Conservation (phyloP, 2,888 invertebrate genomes). For the Selenia dentaria region DNA sequence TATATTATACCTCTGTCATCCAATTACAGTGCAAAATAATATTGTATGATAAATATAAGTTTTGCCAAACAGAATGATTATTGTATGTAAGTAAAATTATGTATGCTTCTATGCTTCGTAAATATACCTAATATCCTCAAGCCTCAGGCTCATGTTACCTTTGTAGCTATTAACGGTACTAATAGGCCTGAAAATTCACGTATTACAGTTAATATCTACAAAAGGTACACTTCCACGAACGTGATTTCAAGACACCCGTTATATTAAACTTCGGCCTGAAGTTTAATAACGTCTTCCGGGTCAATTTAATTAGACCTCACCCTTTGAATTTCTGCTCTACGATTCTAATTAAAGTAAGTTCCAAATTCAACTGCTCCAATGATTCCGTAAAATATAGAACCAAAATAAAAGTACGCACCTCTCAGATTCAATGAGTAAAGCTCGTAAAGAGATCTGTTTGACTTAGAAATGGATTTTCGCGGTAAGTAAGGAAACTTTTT, state of each 20-base stretch:
- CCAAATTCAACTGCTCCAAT: slow-evolving; percentile 49
- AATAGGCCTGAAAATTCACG: slow-evolving; percentile 2
- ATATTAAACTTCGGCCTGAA: slow-evolving; percentile 39
- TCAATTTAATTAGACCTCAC: slow-evolving; percentile 40
- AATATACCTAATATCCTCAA: too few relatives aligned
- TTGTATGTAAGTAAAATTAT: too few relatives aligned
- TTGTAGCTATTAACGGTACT: not conserved
- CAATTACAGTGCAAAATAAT: too few relatives aligned
- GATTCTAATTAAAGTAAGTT: slow-evolving; percentile 49
- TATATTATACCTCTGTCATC: too few relatives aligned
- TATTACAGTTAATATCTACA: slow-evolving; percentile 7
- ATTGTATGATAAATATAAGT: too few relatives aligned
- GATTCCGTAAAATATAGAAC: slow-evolving; percentile 54
- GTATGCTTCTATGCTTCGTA: too few relatives aligned
- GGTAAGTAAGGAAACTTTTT: slow-evolving; percentile 67
- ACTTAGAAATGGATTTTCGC: slow-evolving; percentile 77
- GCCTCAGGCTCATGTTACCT: too few relatives aligned
- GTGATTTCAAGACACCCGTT: slow-evolving; percentile 18
- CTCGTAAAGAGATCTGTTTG: slow-evolving; percentile 68
- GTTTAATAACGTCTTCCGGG: slow-evolving; percentile 29
- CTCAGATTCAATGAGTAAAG: slow-evolving; percentile 65
- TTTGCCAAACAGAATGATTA: too few relatives aligned
- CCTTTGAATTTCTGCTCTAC: slow-evolving; percentile 36
- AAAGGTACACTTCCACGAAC: slow-evolving; percentile 7
- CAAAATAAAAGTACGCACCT: slow-evolving; percentile 37